These are phyloP conservation scores for Macrosteles quadrilineatus DNA, from an alignment of 1,140 invertebrate species.

Conservation along the genomic window DNA sequence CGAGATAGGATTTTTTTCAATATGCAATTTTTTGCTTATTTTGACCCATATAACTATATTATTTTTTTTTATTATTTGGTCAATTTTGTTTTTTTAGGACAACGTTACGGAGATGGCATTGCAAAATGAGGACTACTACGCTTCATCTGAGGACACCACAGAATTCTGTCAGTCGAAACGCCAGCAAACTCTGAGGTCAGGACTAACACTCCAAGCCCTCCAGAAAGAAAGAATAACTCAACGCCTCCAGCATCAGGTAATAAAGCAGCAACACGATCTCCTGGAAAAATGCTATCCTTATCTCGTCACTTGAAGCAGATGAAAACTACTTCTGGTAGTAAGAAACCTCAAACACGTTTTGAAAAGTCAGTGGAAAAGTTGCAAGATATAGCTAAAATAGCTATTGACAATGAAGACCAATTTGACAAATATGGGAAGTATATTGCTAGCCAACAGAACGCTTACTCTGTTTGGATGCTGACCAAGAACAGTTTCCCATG, in stretches of 20 bases:
- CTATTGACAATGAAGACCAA: neutral
- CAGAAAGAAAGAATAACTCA: constrained; percentile 2
- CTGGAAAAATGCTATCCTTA: constrained; percentile 1
- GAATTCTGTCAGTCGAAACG: neutral
- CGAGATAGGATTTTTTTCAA: too few relatives aligned
- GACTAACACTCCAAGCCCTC: constrained; percentile 14
- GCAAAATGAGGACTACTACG: neutral
- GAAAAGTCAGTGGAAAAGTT: too few relatives aligned
- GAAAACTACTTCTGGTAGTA: constrained; percentile 10
- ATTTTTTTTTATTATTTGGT: too few relatives aligned
- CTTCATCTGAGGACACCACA: neutral
- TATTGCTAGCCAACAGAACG: constrained; percentile 1
- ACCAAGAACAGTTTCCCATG: neutral
- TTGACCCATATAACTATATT: too few relatives aligned
- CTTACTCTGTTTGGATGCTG: neutral
- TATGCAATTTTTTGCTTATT: too few relatives aligned
- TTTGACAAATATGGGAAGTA: constrained; percentile 1
- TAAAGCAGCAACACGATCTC: constrained; percentile 8
- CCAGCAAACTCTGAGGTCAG: neutral
- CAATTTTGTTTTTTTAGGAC: neutral
- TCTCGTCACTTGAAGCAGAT: neutral
- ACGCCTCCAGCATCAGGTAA: constrained; percentile 16
- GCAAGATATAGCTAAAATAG: too few relatives aligned
- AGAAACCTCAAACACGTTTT: too few relatives aligned
- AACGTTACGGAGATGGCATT: constrained; percentile 5